phyloP scores from a whole-genome alignment of 1,140 invertebrate genomes.

The Hylaeus anthracinus region DNA sequence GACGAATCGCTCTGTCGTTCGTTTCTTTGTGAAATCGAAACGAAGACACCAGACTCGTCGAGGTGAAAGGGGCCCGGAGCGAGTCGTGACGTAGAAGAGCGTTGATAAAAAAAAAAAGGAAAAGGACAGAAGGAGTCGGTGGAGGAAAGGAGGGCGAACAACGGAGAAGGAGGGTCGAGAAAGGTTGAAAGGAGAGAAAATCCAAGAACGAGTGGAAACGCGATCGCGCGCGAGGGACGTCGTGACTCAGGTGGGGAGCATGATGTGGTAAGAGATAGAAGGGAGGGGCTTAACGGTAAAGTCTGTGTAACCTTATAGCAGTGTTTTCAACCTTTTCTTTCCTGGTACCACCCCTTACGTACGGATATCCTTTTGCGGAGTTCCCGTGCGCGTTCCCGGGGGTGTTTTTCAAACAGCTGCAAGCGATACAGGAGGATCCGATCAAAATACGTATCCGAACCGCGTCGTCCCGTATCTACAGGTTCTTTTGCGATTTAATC shows the following conservation, averaged over 20 bases:
- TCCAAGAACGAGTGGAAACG: constrained; percentile 60
- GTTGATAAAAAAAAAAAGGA: constrained; percentile 66
- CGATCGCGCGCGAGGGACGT: constrained; percentile 61
- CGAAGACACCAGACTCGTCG: constrained; percentile 54
- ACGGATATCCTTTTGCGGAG: constrained; percentile 26
- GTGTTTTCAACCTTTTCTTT: constrained; percentile 39
- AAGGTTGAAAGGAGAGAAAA: constrained; percentile 45
- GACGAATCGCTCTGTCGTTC: background rate
- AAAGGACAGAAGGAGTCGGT: constrained; percentile 51
- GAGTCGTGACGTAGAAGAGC: constrained; percentile 62
- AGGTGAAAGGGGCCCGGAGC: constrained; percentile 74
- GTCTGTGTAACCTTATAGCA: constrained; percentile 74
- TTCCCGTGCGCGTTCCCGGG: background rate
- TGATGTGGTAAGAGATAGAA: constrained; percentile 45
- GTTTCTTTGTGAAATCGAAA: constrained; percentile 40
- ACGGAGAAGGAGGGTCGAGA: constrained; percentile 25
- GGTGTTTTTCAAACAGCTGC: background rate
- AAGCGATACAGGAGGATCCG: background rate
- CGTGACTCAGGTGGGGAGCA: constrained; percentile 22
- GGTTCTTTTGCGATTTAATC: background rate
- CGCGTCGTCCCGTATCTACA: background rate
- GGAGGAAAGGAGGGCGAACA: constrained; percentile 35
- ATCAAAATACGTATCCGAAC: background rate
- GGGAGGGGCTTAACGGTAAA: constrained; percentile 75
- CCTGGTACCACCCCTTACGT: constrained; percentile 7